Evolutionary conservation across 2,888 invertebrate species (phyloP), one percentile per base, ranked within the genome.

Genomic region (Pyralis farinalis): DNA sequence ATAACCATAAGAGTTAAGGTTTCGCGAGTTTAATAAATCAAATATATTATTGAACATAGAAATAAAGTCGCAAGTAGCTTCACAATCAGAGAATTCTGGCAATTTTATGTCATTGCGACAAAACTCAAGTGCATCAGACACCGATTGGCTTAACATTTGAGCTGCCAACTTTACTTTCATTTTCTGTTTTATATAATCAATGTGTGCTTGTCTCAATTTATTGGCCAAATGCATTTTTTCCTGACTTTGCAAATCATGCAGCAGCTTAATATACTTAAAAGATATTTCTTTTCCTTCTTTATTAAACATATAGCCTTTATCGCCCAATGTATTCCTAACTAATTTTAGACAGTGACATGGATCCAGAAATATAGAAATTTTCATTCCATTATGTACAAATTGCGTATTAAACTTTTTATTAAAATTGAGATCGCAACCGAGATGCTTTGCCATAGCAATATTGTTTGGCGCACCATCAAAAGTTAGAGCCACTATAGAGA

Each of bases 21-120:
- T 37, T n/a, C 40, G 11, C n/a, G 12, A 20, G 25, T 44, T 44
- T 4, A 42, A 35, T 29, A 44, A 21, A 35, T 44, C 41, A 25
- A 44, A 44, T 8, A 40, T n/a, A 25, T 37, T 38, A 32, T 41
- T 40, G 21, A 40, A 40, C 27, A 34, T 29, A 8, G 22, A 20
- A 7, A 40, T 34, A 40, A 40, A 40, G 12, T 40, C 29, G 34
- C 21, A 29, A 29, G 40, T 40, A 28, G 34, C 40, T 34, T 34
- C 34, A 10, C 34, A 40, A 34, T 34, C 34, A 29, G 28, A 27
- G 27, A 40, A 31, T 11, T 31, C 30, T 31, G 5, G 3, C n/a
- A 40, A 22, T 39, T 39, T 39, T n/a, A 39, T 25, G 16, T 33
- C 25, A 39, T 39, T 22, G 1, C 33, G 16, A 39, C 39, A 39